These are phyloP conservation scores for Orthosia gothica DNA, from an alignment of 2,888 invertebrate species.

Conservation along the genomic window DNA sequence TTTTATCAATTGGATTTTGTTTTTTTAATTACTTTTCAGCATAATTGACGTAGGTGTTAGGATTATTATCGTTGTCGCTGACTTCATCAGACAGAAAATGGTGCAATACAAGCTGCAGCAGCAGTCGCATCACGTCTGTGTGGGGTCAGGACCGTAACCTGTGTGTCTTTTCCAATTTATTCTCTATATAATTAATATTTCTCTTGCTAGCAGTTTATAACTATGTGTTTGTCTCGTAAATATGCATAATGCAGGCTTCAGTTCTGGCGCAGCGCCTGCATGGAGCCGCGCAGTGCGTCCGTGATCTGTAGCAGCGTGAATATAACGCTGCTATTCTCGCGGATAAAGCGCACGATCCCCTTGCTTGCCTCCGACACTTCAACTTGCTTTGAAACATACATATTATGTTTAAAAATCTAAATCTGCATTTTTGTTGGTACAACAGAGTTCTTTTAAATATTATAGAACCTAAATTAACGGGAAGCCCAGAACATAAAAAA, in stretches of 20 bases:
- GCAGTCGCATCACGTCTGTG: conserved; percentile 95
- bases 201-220: no score
- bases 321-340: conserved; percentile 90
- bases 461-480: no score
- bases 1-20: no score
- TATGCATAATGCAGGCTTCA: background rate
- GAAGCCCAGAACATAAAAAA: no score
- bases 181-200: background rate
- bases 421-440: no score
- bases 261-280: conserved; percentile 86
- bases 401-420: no score
- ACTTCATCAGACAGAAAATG: conserved; percentile 94
- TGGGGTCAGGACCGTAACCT: conserved; percentile 92
- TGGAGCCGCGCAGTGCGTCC: conserved; percentile 95
- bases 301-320: conserved; percentile 95
- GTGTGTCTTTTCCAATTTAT: conserved; percentile 47
- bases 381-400: no score
- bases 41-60: no score
- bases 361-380: conserved; percentile 80
- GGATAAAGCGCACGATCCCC: conserved; percentile 93
- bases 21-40: no score
- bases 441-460: no score
- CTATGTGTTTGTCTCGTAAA: no score
- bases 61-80: conserved; percentile 92
- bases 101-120: conserved; percentile 96